Base-by-base conservation (phyloP, 2,797 vertebrate species). In the Neosalanx taihuensis region DNA sequence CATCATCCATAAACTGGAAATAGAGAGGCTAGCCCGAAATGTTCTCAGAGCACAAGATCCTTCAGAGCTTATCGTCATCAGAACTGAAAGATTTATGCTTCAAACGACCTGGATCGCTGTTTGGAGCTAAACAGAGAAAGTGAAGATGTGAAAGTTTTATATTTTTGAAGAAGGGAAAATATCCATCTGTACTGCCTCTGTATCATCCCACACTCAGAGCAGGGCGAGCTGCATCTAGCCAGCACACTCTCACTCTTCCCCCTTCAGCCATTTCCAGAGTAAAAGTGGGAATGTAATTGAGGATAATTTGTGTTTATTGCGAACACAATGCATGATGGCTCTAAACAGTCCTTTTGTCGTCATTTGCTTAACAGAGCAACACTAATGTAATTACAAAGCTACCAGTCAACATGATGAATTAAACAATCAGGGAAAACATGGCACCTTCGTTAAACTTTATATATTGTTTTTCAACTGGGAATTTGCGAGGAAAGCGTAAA, bases 1-100 rank as follows among this genome's bases (percentile, higher is more conserved):
- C 76, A 84, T 87, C 67, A 84, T 79, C 77, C 81, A 84, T 76
- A 66, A 72, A 70, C 67, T 62, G 70, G 69, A 75, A 82, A 86
- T 80, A 82, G 73, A 84, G 71, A 10, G 66, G 65, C 41, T 57
- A 68, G 26, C 26, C 2, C 23, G 17, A 64, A 62, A 61, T 35
- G 67, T 82, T 77, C 71, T 81, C 56, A 69, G 77, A 82, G 83
- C 69, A 76, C 23, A 83, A 73, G 63, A 30, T 59, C 46, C 41
- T 9, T 9, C 41, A 46, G 41, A 46, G 23, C 63, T 66, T 56
- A 63, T 76, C 72, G 57, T 58, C 51, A n/a, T 72, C 15, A 26
- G 75, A 72, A 64, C 41, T 46, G 41, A 46, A 37, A 61, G 29
- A 64, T 64, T 51, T 57, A 76, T 75, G 73, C 64, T 64, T 58